A percentile compares a stretch with the other conserved stretches of the same genome.
Evolutionary conservation across 1,140 invertebrate genomes (phyloP).

Genomic region (Idris sp.): DNA sequence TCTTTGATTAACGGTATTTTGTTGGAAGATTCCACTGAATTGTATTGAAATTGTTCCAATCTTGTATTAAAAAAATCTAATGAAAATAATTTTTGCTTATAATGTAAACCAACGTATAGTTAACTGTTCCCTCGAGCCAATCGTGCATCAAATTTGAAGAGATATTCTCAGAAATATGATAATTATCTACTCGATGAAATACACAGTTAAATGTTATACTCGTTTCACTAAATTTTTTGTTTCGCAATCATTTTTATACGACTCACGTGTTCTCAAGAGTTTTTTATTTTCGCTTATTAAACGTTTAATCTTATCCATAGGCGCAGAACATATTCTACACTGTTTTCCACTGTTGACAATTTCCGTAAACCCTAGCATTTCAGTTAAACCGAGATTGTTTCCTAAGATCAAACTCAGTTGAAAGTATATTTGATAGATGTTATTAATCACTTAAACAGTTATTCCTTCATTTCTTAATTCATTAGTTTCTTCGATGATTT

Average conservation of each 20-base stretch:
- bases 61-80: slow-evolving; percentile 16
- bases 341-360: slow-evolving; percentile 5
- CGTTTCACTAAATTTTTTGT: slow-evolving; percentile 3
- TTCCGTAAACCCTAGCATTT: slow-evolving; percentile 12
- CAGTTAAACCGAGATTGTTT: slow-evolving; percentile 13
- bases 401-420: slow-evolving; percentile 12
- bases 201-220: slow-evolving; percentile 2
- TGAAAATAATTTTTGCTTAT: slow-evolving; percentile 9
- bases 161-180: too few species aligned
- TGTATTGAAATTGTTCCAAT: slow-evolving; percentile 9
- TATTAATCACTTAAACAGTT: neutral
- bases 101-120: slow-evolving; percentile 16
- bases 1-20: slow-evolving; percentile 12
- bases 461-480: slow-evolving; percentile 11
- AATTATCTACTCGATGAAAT: slow-evolving; percentile 1
- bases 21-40: slow-evolving; percentile 2
- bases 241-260: slow-evolving; percentile 1
- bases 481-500: too few species aligned
- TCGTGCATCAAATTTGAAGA: slow-evolving; percentile 25
- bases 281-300: too few species aligned
- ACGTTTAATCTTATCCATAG: too few species aligned
- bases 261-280: slow-evolving; percentile 4
- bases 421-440: slow-evolving; percentile 2
- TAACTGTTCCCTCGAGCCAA: slow-evolving; percentile 12
- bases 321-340: slow-evolving; percentile 12